Percentiles rank a stretch among this genome's conserved stretches.
phyloP scores from a whole-genome alignment of 2,888 invertebrate species.

The Argynnis bischoffii region DNA sequence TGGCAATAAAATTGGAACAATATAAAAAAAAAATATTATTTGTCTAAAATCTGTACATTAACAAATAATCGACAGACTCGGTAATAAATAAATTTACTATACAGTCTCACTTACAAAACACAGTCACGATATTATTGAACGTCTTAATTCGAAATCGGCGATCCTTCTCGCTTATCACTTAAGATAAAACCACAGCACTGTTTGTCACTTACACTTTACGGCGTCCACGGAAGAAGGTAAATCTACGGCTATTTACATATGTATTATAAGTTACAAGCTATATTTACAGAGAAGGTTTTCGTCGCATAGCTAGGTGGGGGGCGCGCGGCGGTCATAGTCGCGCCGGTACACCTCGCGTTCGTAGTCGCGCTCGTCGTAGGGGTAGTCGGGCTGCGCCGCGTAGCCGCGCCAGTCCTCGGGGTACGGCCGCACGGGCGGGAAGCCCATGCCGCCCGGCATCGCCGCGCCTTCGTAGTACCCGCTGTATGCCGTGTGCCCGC shows the following conservation, averaged over 20 bases:
- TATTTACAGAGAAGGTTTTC: conserved; percentile 60
- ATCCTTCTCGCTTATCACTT: conserved; percentile 77
- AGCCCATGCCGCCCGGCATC: conserved; percentile 79
- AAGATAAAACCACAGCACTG: conserved; percentile 80
- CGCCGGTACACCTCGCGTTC: conserved; percentile 83
- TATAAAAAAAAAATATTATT: conserved; percentile 70
- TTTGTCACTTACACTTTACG: conserved; percentile 78
- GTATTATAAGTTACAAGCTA: conserved; percentile 51
- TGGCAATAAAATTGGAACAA: conserved; percentile 70
- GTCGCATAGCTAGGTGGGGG: conserved; percentile 71
- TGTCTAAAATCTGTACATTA: conserved; percentile 71
- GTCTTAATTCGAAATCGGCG: conserved; percentile 57
- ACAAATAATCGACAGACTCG: conserved; percentile 69
- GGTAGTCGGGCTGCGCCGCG: conserved; percentile 72
- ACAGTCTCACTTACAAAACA: conserved; percentile 75
- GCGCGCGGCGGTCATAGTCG: conserved; percentile 85
- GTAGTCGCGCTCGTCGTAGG: conserved; percentile 79
- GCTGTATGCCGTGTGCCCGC: conserved; percentile 60
- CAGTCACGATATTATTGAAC: conserved; percentile 56
- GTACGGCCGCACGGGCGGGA: conserved; percentile 68
- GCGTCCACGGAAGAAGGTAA: conserved; percentile 61
- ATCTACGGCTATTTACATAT: conserved; percentile 67
- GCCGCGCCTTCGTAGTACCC: conserved; percentile 71
- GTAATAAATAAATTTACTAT: conserved; percentile 80
- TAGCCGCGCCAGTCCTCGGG: conserved; percentile 79